These are phyloP conservation scores for Botia kubotai DNA, from an alignment of 2,797 vertebrate species.

Conservation along the genomic window DNA sequence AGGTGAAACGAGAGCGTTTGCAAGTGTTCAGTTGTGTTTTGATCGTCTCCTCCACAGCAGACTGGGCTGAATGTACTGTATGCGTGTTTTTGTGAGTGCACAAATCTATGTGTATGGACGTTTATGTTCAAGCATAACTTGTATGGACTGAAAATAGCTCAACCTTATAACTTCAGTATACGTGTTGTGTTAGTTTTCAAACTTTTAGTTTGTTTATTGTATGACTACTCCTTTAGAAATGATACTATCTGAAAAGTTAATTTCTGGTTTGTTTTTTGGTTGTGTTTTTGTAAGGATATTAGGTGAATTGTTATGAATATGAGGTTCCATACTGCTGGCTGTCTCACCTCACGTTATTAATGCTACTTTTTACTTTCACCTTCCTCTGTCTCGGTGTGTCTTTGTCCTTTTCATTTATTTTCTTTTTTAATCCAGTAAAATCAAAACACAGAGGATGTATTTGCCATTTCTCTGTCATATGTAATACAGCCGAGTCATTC, in stretches of 20 bases:
- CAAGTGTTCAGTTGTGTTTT: conserved; percentile 41
- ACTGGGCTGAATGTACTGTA: conserved; percentile 6
- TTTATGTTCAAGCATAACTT: not conserved
- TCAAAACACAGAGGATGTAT: conserved; percentile 5
- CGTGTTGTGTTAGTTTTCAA: not conserved
- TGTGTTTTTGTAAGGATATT: conserved; percentile 32
- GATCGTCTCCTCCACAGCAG: conserved; percentile 31
- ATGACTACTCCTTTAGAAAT: not conserved
- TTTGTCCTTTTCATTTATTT: not conserved
- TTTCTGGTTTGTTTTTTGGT: conserved; percentile 39
- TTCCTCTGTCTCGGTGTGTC: not conserved
- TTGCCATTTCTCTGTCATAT: conserved; percentile 3
- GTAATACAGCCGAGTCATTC: conserved; percentile 25
- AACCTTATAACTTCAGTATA: not conserved
- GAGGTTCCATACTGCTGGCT: conserved; percentile 31
- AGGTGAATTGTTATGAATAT: conserved; percentile 12
- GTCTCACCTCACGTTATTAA: conserved; percentile 38
- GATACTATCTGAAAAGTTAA: not conserved
- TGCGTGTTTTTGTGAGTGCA: conserved; percentile 27
- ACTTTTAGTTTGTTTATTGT: not conserved
- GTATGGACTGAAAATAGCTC: not conserved
- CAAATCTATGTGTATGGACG: not conserved
- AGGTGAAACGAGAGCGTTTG: conserved; percentile 41
- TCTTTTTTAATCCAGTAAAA: conserved; percentile 19
- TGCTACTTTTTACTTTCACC: not conserved